Conservation (phyloP, 2,888 invertebrate species). For the Troides aeacus region DNA sequence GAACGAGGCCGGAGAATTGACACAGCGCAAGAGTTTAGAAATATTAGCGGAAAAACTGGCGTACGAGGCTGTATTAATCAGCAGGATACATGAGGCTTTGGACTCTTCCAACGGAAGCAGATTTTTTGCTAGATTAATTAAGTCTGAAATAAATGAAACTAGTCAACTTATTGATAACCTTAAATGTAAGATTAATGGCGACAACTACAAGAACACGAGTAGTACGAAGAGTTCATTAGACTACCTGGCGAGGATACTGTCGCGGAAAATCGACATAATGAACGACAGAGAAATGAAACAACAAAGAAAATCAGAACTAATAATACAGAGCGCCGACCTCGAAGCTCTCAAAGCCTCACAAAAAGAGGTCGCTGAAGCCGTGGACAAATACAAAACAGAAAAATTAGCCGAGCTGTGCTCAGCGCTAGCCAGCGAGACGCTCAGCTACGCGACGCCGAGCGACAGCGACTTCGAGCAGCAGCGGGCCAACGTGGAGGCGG, state of each 20-base stretch:
- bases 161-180: slow-evolving; percentile 87
- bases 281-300: slow-evolving; percentile 52
- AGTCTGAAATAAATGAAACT: slow-evolving; percentile 87
- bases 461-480: slow-evolving; percentile 68
- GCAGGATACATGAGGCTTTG: slow-evolving; percentile 84
- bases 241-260: slow-evolving; percentile 87
- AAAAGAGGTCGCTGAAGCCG: slow-evolving; percentile 81
- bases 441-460: slow-evolving; percentile 77
- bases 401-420: slow-evolving; percentile 86
- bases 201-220: slow-evolving; percentile 60
- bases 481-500: slow-evolving; percentile 78
- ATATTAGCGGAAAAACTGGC: slow-evolving; percentile 89
- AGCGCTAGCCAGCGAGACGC: slow-evolving; percentile 84
- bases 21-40: slow-evolving; percentile 83
- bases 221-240: slow-evolving; percentile 79
- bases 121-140: slow-evolving; percentile 81
- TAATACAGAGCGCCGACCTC: slow-evolving; percentile 71
- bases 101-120: slow-evolving; percentile 78
- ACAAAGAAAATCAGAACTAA: slow-evolving; percentile 56
- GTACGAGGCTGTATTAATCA: slow-evolving; percentile 87
- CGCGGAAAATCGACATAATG: slow-evolving; percentile 82
- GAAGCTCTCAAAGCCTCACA: slow-evolving; percentile 78
- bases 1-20: slow-evolving; percentile 84
- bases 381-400: slow-evolving; percentile 83
- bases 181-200: slow-evolving; percentile 83